Evolutionary conservation across 2,113 vertebrate species (phyloP).

Genomic region (Elachura formosa): DNA sequence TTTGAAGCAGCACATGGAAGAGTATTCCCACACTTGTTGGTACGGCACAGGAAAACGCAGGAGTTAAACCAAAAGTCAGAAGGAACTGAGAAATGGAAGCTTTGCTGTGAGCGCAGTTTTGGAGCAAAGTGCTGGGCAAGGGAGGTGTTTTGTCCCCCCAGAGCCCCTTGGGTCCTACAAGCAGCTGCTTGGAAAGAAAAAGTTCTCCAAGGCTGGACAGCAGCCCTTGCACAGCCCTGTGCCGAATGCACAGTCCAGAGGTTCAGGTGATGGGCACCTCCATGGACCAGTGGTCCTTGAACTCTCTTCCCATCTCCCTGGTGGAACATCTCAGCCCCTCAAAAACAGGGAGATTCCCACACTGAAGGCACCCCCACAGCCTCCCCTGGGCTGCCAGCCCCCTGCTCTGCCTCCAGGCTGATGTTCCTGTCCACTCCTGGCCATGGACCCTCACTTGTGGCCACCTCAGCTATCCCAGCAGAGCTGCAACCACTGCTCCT

Average conservation of each 20-base stretch:
- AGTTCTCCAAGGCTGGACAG: not conserved
- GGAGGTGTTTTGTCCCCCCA: not conserved
- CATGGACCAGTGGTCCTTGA: fast-evolving
- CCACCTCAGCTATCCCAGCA: not conserved
- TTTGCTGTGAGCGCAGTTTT: fast-evolving
- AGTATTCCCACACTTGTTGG: fast-evolving
- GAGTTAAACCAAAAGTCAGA: not conserved
- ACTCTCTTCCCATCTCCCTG: not conserved
- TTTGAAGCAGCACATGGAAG: not conserved
- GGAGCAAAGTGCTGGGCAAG: not conserved
- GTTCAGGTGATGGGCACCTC: fast-evolving
- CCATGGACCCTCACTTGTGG: fast-evolving
- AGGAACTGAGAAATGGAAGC: not conserved
- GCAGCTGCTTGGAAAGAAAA: not conserved
- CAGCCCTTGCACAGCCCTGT: not conserved
- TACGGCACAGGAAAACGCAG: not conserved
- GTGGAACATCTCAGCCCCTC: not conserved
- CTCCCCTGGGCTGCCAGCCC: not conserved
- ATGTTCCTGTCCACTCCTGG: fast-evolving
- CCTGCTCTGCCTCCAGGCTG: fast-evolving
- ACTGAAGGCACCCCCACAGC: not conserved
- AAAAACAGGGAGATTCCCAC: fast-evolving
- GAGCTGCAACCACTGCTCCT: not conserved
- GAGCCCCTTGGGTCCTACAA: not conserved
- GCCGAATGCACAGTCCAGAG: not conserved